Evolutionary conservation across 1,140 invertebrate genomes (phyloP).

Genomic region (Drosophila santomea): DNA sequence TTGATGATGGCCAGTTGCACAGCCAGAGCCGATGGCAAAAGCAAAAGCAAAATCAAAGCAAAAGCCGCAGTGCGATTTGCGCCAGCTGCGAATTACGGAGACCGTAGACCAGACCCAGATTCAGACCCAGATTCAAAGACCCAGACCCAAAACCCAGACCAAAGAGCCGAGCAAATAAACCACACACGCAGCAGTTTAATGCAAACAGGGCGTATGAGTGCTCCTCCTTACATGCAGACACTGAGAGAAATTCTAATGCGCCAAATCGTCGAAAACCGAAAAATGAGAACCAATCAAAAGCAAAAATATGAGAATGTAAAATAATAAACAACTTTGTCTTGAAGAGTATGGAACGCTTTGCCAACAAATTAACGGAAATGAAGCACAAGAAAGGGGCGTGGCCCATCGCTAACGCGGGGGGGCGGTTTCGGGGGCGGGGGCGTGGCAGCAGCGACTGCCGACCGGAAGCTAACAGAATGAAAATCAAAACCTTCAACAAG

Average conservation of each 20-base stretch:
- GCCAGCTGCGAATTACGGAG: conserved; percentile 43
- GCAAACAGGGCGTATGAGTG: conserved; percentile 64
- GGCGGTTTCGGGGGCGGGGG: conserved; percentile 8
- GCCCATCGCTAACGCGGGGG: conserved; percentile 17
- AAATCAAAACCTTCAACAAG: conserved; percentile 39
- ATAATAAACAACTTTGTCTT: conserved; percentile 84
- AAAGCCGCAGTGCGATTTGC: conserved; percentile 45
- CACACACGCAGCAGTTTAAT: conserved; percentile 65
- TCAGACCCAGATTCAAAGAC: conserved; percentile 29
- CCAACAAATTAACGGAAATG: conserved; percentile 85
- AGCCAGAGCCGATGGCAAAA: conserved; percentile 7
- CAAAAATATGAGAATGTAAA: conserved; percentile 82
- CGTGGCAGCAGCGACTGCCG: conserved; percentile 33
- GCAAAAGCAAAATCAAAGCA: conserved; percentile 18
- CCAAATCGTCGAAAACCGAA: conserved; percentile 22
- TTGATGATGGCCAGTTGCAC: conserved; percentile 51
- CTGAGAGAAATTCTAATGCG: conserved; percentile 43
- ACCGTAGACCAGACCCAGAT: conserved; percentile 12
- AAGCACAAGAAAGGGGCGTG: conserved; percentile 63
- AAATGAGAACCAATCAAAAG: conserved; percentile 9
- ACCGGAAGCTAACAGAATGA: conserved; percentile 54
- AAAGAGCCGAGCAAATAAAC: conserved; percentile 65
- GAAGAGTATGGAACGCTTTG: conserved; percentile 84
- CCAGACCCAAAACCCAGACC: conserved; percentile 44
- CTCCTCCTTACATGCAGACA: conserved; percentile 10